Percentiles rank a stretch among this genome's conserved stretches.
phyloP scores from a whole-genome alignment of 2,113 vertebrate genomes.

The Thryonomys swinderianus region DNA sequence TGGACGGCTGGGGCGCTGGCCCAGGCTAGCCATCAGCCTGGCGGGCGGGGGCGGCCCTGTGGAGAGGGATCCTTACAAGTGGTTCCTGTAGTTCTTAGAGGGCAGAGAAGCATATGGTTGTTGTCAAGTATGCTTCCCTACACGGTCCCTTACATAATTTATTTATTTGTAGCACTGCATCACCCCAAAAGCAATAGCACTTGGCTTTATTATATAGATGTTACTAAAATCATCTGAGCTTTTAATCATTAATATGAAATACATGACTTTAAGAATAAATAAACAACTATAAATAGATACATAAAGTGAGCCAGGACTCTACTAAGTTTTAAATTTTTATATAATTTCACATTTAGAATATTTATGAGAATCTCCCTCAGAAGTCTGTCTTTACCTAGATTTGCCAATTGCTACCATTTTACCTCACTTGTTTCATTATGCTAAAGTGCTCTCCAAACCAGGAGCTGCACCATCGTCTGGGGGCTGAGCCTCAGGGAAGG shows the following conservation, averaged over 20 bases:
- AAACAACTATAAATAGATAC: conserved; percentile 10
- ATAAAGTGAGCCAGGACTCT: background rate
- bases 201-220: conserved; percentile 35
- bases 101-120: background rate
- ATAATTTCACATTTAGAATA: conserved; percentile 35
- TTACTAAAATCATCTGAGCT: conserved; percentile 53
- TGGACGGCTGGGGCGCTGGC: background rate
- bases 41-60: background rate
- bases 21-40: background rate
- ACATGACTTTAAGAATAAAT: background rate
- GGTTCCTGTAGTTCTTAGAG: background rate
- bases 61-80: background rate
- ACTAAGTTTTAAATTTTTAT: background rate
- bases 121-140: background rate
- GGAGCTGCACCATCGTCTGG: background rate
- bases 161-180: conserved; percentile 58
- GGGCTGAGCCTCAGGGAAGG: background rate
- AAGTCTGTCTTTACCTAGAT: background rate
- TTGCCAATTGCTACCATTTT: background rate
- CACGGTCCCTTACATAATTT: background rate
- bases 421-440: background rate
- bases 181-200: background rate
- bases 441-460: background rate
- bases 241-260: conserved; percentile 55
- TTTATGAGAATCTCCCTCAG: background rate